Conservation (phyloP, 2,888 invertebrate species). For the Brenthis daphne region DNA sequence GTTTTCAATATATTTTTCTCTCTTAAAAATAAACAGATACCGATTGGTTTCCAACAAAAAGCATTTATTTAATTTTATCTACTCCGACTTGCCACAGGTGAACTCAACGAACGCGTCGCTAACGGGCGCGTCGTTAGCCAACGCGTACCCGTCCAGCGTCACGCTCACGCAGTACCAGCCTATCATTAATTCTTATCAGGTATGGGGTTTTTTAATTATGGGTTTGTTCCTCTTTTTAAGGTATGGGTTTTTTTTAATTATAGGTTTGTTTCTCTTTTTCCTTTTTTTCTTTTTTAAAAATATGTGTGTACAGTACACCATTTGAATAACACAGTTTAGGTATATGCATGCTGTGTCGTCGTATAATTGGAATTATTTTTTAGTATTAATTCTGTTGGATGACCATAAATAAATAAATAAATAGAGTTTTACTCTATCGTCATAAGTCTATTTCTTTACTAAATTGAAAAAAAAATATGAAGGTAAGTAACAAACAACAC, state of each 20-base stretch:
- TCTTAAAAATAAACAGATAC: no score
- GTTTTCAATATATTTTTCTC: no score
- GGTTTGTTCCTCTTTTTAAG: slow-evolving; percentile 41
- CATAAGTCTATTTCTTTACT: no score
- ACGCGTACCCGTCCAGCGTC: slow-evolving; percentile 76
- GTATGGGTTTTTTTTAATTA: slow-evolving; percentile 44
- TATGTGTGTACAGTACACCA: not conserved
- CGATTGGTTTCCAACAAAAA: no score
- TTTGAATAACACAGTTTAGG: no score
- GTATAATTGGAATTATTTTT: no score
- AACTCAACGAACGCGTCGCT: slow-evolving; percentile 71
- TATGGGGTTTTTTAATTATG: slow-evolving; percentile 36
- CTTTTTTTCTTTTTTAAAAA: not conserved
- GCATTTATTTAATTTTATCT: not conserved
- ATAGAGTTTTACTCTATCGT: no score
- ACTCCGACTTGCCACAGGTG: slow-evolving; percentile 51
- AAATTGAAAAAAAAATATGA: no score
- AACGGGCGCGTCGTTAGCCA: slow-evolving; percentile 61
- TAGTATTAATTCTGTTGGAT: no score
- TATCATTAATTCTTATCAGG: slow-evolving; percentile 75
- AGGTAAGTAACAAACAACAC: no score
- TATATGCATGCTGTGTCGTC: no score
- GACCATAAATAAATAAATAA: no score
- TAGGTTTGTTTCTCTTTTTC: not conserved
- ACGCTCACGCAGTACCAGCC: slow-evolving; percentile 76